Evolutionary conservation across 2,797 vertebrate species (phyloP), one percentile per base, ranked within the genome.

Genomic region (Myripristis jacobus): DNA sequence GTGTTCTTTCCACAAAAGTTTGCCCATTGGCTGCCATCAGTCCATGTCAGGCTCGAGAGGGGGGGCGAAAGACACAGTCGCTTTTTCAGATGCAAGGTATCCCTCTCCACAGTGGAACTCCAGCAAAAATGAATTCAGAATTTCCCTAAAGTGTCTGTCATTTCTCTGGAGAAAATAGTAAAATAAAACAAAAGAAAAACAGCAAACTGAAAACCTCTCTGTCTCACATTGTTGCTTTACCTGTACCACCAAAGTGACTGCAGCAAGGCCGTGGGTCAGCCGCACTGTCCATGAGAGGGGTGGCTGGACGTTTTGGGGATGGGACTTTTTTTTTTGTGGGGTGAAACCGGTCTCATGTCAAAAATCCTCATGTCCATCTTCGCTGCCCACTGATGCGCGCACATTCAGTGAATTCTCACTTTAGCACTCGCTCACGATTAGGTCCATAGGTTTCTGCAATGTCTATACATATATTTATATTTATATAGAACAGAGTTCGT

Each of bases 381-480:
- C 50, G 58, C 79, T 80, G 74, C 65, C 59, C 74, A 41, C 55
- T 43, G 36, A 64, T 38, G 29, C 54, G 36, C 63, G 18, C 36
- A 54, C 36, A 19, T 22, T 79, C 80, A 67, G 84, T 59, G 34
- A 83, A 83, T 78, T 62, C 64, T 75, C 66, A 41, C 34, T 61
- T 60, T 50, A 38, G 29, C 75, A 79, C 80, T 80, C 48, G 24
- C 67, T 82, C 71, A 74, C 53, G 34, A 79, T 80, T 80, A 91
- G 87, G 90, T 92, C 90, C 90, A 77, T 84, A 87, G 73, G 81
- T 87, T 90, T 92, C 88, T 91, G 88, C 83, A 93, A 90, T 76
- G 87, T 93, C 92, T 94, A 91, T 92, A 92, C 90, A 92, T 92
- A 84, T 90, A 93, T 89, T 92, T 92, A 91, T 91, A 91, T 88